Conservation (phyloP, 2,113 vertebrate species). For the Entomyzon cyanotis region DNA sequence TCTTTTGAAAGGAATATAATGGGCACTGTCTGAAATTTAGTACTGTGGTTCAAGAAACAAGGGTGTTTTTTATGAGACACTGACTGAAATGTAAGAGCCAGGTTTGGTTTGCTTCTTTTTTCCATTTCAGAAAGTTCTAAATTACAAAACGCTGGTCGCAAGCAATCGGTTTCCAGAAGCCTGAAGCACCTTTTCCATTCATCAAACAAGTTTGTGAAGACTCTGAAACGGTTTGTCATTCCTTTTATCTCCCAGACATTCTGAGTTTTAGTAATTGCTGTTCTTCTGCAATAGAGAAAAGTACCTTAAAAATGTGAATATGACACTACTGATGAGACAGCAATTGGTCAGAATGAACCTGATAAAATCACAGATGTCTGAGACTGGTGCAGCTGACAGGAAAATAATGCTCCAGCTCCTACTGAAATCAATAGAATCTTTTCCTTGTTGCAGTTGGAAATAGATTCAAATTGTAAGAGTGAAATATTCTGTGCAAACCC, state of each 20-base stretch:
- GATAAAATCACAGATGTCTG: not conserved
- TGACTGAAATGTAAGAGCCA: not conserved
- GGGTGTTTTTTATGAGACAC: not conserved
- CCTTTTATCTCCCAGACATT: not conserved
- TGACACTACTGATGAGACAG: not conserved
- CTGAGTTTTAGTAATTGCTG: not conserved
- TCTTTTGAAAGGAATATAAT: not conserved
- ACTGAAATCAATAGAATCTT: not conserved
- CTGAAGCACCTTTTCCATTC: constrained; percentile 98
- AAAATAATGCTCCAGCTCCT: not conserved
- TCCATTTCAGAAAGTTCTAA: constrained; percentile 84
- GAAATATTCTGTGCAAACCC: not conserved
- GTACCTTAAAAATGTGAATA: not conserved
- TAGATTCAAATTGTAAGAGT: not conserved
- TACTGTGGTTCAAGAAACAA: not conserved
- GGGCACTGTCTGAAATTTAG: not conserved
- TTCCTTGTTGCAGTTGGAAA: not conserved
- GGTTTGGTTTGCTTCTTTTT: constrained; percentile 10
- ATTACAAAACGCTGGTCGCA: constrained; percentile 90
- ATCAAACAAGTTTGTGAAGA: constrained; percentile 97
- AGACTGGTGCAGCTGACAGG: not conserved
- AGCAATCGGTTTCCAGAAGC: constrained; percentile 94
- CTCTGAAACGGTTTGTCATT: constrained; percentile 87
- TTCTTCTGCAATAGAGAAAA: not conserved
- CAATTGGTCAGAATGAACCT: not conserved